These are phyloP conservation scores for Columbina picui DNA, from an alignment of 2,113 vertebrate genomes.

Conservation along the genomic window DNA sequence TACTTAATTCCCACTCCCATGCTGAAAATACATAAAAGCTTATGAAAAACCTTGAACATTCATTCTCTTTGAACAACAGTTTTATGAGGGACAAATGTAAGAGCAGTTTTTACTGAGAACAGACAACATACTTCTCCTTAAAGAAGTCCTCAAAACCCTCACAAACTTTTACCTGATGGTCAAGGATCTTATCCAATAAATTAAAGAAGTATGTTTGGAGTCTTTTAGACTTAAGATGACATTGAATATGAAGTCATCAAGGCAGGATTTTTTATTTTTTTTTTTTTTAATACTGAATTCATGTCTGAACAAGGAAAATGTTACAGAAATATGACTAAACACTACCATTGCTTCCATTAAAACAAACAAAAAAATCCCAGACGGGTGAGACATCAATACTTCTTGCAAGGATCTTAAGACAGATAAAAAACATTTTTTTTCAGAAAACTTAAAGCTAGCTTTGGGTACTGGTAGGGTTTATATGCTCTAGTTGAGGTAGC, in stretches of 20 bases:
- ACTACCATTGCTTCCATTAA: background rate
- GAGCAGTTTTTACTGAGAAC: background rate
- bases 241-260: background rate
- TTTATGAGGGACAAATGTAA: background rate
- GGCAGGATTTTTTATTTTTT: background rate
- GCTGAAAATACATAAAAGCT: background rate
- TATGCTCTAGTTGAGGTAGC: background rate
- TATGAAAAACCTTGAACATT: background rate
- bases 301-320: background rate
- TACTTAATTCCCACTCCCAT: background rate
- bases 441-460: background rate
- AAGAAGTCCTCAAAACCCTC: background rate
- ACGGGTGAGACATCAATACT: fast-evolving
- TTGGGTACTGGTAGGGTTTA: background rate
- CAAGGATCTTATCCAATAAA: background rate
- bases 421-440: background rate
- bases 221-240: background rate
- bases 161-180: background rate
- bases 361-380: background rate
- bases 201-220: background rate
- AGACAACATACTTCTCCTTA: background rate
- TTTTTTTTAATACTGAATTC: background rate
- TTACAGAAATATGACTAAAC: background rate
- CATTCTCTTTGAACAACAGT: background rate
- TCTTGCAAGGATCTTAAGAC: background rate